phyloP scores from a whole-genome alignment of 2,888 invertebrate genomes.

The Diaphora mendica region DNA sequence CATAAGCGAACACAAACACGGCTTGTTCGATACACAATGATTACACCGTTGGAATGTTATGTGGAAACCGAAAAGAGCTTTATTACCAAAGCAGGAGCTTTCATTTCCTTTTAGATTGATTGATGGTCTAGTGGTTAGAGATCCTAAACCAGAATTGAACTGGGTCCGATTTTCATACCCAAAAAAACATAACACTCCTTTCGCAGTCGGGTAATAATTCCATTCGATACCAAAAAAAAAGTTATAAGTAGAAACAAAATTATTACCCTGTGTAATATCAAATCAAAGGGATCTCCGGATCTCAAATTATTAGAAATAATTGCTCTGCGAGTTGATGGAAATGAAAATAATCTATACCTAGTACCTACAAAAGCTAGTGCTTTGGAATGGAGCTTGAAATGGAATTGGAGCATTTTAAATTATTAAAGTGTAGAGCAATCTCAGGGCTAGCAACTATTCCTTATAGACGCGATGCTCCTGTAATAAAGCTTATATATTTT shows the following conservation, averaged over 20 bases:
- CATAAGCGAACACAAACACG: constrained; percentile 33
- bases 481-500: neutral
- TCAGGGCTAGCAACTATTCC: neutral
- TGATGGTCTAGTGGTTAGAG: neutral
- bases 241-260: too few species aligned
- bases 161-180: too few species aligned
- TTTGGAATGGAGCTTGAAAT: too few species aligned
- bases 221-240: too few species aligned
- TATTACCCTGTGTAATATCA: neutral
- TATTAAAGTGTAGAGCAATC: neutral
- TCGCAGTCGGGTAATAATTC: too few species aligned
- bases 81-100: neutral
- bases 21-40: neutral
- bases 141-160: too few species aligned
- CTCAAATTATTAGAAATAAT: neutral
- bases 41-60: neutral
- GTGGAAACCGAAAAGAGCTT: neutral
- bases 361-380: neutral
- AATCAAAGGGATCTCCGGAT: too few species aligned
- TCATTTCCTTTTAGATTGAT: too few species aligned
- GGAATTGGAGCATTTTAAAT: neutral
- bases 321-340: neutral
- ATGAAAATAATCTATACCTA: too few species aligned
- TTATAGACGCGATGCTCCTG: neutral
- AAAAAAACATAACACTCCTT: too few species aligned